Evolutionary conservation across 2,888 invertebrate genomes (phyloP).

Genomic region (Chloroclystis v-ata): DNA sequence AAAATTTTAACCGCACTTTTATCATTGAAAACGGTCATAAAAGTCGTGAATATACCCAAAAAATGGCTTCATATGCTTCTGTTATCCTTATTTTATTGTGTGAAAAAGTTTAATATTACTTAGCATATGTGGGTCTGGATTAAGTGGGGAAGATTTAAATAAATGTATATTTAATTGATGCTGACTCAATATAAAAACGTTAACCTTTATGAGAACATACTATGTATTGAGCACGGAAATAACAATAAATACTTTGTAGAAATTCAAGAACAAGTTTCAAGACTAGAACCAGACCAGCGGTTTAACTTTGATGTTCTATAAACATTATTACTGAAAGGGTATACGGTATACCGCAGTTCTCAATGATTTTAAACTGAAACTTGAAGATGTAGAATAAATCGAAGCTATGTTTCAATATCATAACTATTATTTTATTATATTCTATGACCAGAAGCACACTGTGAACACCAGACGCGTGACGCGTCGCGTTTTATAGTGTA

Average conservation of each 20-base stretch:
- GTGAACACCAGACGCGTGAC: too few relatives aligned
- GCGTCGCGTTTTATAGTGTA: too few relatives aligned
- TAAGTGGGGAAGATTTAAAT: too few relatives aligned
- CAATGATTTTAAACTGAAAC: too few relatives aligned
- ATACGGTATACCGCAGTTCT: background rate
- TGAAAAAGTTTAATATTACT: slow-evolving; percentile 22
- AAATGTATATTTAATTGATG: too few relatives aligned
- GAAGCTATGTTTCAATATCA: too few relatives aligned
- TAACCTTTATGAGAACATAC: too few relatives aligned
- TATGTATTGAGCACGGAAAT: too few relatives aligned
- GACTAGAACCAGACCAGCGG: background rate
- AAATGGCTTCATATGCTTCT: slow-evolving; percentile 10
- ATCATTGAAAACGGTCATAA: slow-evolving; percentile 32
- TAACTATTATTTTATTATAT: too few relatives aligned
- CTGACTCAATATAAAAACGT: too few relatives aligned
- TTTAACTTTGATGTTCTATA: background rate
- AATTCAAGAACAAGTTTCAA: slow-evolving; percentile 1
- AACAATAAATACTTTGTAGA: too few relatives aligned
- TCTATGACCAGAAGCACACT: too few relatives aligned
- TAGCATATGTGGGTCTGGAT: slow-evolving; percentile 8
- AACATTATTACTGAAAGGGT: background rate
- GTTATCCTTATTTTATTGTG: slow-evolving; percentile 27
- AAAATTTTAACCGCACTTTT: slow-evolving; percentile 30
- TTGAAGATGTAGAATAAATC: background rate
- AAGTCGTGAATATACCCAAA: slow-evolving; percentile 27